Evolutionary conservation across 2,113 vertebrate species (phyloP), one percentile per base, ranked within the genome.

Genomic region (Carassius gibelio): DNA sequence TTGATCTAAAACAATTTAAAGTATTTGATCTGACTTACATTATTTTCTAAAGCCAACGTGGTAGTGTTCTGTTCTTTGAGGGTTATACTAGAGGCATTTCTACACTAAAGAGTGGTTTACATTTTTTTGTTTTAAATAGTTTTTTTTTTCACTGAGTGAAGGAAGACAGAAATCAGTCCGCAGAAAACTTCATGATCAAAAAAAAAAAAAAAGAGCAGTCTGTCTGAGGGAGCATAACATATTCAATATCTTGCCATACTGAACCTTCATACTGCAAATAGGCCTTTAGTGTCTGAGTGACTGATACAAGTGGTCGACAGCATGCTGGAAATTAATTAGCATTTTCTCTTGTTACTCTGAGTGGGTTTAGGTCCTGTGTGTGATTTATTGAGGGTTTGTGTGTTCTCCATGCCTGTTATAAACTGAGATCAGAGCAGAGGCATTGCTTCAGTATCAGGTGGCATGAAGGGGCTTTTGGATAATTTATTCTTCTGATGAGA

Each of bases 401-500:
- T 78, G 84, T 81, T 77, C 68, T 42, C 61, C 59, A 75, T 19
- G 55, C 38, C 36, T 66, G 30, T 86, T 36, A 30, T 34, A 19
- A 66, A 14, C 14, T 23, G 69, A 75, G 84, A 45, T 55, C 38
- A 81, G 52, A 48, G 52, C 11, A 62, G 48, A 62, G 50, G 38
- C 21, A 55, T 69, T 88, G 55, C 82, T 26, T 55, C 57, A 21
- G 57, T 66, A 84, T 88, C 87, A 75, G 45, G 82, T 86, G 30
- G 62, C 71, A 21, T 38, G 9, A 4, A 48, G 62, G 34, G 19
- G 19, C 8, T 14, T 13, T 72, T 62, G 55, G 68, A 55, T 85
- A 79, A 84, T 87, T 87, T 55, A 88, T 71, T 26, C n/a, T 62
- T 78, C 75, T 86, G 84, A 71, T 42, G 55, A 75, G 62, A 57